Base-by-base conservation (phyloP, 2,113 vertebrate genomes). In the Sebastes fasciatus region DNA sequence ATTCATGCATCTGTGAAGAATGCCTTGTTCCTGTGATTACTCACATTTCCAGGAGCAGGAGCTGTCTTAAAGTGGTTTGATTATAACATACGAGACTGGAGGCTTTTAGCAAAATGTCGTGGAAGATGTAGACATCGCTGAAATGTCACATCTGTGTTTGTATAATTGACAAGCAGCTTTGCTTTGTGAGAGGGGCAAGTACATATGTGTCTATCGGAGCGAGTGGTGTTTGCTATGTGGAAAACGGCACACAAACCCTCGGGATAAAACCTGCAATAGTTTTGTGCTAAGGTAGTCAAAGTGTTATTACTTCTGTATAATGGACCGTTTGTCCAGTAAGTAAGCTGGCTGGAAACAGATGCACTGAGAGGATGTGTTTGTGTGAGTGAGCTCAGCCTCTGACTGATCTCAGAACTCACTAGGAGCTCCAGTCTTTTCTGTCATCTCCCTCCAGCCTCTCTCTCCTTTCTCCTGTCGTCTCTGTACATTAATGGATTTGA, bases 61-160 rank as follows among this genome's bases (percentile, higher is more conserved):
- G 61, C 17, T 3, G 14, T 72, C 80, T 57, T 26, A 5, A 8
- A 86, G 86, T 82, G 70, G 69, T 73, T 83, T 85, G 23, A 88
- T 84, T 45, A 74, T 17, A 70, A 83, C 46, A 55, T 65, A 65
- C 51, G 13, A 66, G 19, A 80, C 55, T 66, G n/a, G 40, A 83
- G 10, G 84, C 78, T 81, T 90, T 91, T 83, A 83, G 19, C 17
- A 67, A 89, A 91, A 92, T 91, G 83, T 82, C 77, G 88, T 12
- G 12, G 63, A 65, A 78, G 78, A 88, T 69, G 55, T 54, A 63
- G 54, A 64, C 74, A 40, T 83, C 45, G 26, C 54, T 60, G 43
- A 86, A 86, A 85, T 82, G 82, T 76, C 72, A 88, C 48, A 67
- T 55, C 42, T 79, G 46, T 79, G 64, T 79, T 80, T 79, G 58